Conservation (phyloP, 2,797 vertebrate species). For the Sternarchorhynchus goeldii region DNA sequence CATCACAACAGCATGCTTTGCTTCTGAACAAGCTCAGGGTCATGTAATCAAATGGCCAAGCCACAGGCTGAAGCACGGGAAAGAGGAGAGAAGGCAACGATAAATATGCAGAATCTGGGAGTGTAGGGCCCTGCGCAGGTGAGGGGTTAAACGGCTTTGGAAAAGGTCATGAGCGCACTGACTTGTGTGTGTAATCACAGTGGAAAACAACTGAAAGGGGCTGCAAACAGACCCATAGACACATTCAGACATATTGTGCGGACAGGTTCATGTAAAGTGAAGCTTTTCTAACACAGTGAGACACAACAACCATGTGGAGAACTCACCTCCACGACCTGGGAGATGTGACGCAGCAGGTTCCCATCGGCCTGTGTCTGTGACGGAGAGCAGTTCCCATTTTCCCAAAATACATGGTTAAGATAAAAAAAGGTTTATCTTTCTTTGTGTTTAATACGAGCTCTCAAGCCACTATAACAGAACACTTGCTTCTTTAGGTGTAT, state of each 20-base stretch:
- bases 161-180: constrained; percentile 19
- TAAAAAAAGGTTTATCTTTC: too few relatives aligned
- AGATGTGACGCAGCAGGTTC: too few relatives aligned
- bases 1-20: background rate
- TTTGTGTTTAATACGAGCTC: too few relatives aligned
- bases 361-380: too few relatives aligned
- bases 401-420: too few relatives aligned
- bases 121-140: background rate
- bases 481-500: too few relatives aligned
- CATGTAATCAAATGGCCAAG: background rate
- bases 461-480: too few relatives aligned
- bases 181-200: constrained; percentile 15
- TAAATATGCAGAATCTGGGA: background rate
- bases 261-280: background rate
- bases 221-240: too few relatives aligned
- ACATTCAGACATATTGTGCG: too few relatives aligned
- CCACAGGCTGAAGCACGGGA: background rate
- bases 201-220: background rate
- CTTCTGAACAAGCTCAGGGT: background rate
- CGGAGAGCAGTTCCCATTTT: too few relatives aligned
- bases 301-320: background rate
- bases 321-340: background rate
- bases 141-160: background rate
- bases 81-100: background rate
- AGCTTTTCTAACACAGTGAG: background rate